phyloP scores from a whole-genome alignment of 1,140 invertebrate species.

The Trypoxylus dichotomus region DNA sequence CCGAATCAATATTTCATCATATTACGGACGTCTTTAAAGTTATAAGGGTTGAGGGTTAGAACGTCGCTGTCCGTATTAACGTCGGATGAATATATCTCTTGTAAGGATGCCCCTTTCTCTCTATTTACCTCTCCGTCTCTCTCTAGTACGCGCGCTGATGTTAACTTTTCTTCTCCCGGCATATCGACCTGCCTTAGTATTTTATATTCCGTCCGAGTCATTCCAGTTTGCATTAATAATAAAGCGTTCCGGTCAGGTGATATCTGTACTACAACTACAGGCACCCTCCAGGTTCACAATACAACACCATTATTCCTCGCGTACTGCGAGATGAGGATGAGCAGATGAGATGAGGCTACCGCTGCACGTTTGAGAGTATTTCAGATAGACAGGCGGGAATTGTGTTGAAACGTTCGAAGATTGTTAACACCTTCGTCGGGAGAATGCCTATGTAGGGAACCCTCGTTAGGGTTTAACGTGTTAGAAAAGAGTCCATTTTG shows the following conservation, averaged over 20 bases:
- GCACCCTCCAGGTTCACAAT: not conserved
- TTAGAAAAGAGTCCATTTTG: not conserved
- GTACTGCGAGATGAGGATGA: not conserved
- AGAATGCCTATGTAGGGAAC: not conserved
- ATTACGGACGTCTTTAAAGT: conserved; percentile 24
- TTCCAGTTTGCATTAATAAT: conserved; percentile 25
- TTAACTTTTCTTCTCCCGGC: not conserved
- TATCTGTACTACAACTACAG: not conserved
- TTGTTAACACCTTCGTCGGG: not conserved
- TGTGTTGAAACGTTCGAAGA: not conserved
- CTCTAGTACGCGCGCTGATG: not conserved
- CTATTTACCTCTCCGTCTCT: not conserved
- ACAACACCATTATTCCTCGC: not conserved
- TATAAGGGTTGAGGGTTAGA: conserved; percentile 18
- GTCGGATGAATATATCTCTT: conserved; percentile 15
- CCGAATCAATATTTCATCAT: conserved; percentile 18
- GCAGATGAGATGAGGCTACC: not conserved
- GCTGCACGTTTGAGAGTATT: not conserved
- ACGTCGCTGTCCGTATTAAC: not conserved
- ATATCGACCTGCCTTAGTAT: conserved; percentile 12
- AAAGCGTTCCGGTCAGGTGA: conserved; percentile 16
- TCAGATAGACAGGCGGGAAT: not conserved
- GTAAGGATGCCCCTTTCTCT: not conserved
- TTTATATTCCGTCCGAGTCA: not conserved
- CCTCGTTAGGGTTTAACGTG: not conserved